Base-by-base conservation (phyloP, 1,140 invertebrate species). In the Cotesia chilonis region DNA sequence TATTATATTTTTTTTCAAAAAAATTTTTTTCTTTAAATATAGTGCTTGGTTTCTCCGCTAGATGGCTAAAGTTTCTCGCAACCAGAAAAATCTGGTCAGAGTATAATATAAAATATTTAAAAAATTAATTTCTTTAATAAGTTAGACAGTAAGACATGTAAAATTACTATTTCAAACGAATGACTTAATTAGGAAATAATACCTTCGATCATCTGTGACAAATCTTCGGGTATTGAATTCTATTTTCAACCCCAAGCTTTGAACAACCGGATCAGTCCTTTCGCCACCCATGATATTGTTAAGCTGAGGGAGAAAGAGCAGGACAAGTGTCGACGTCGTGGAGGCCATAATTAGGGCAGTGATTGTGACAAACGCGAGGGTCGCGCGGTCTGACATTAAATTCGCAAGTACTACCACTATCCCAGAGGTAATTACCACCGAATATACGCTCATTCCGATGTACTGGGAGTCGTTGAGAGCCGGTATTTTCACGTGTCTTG, bases 381-480 rank as follows among this genome's bases (percentile, higher is more conserved):
- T 95, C 0, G 94, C 93, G 41, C 94, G 88, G 78, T 96, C 94
- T 9, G 93, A 92, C 57, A 97, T 91, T 9, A 97, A 89, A 79
- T 94, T 95, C 4, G 94, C 95, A 68, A 96, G 87, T 0, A 94
- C 93, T 0, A 96, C 94, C 2, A 96, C 94, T 77, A 95, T 92
- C 4, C 92, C 90, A 59, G 94, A 94, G 37, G 94, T 95, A 70
- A 97, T 94, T 12, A 97, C 94, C 1, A 96, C 95, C 65, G 94
- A 95, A 82, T 98, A 97, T 1, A 98, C 95, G 75, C 94, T 96
- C 81, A 97, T 92, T 3, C 94, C 94, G 75, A 99, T 98, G 84
- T 98, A 98, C 83, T 98, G 96, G 12, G 96, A 98, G 85, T 99
- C 98, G 83, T 99, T 99, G 7, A 99, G 87, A 0, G 96, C 96